These are phyloP conservation scores for Pseudomugil tenellus DNA, from an alignment of 2,797 vertebrate species.

Conservation along the genomic window DNA sequence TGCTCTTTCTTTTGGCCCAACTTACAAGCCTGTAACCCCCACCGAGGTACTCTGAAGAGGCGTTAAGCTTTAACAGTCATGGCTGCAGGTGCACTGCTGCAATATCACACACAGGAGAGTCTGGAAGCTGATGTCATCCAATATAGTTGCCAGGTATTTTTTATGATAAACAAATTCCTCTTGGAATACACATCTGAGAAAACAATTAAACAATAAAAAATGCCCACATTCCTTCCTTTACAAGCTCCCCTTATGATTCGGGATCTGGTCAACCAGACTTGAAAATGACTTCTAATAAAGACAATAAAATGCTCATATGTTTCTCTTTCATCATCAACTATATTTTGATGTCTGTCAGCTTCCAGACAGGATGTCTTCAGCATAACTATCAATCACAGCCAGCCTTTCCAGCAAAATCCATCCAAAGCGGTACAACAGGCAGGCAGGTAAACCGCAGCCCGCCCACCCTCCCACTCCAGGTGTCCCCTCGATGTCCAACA, in stretches of 20 bases:
- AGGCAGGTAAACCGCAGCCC: slow-evolving; percentile 52
- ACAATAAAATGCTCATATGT: background rate
- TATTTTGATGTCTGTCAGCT: slow-evolving; percentile 65
- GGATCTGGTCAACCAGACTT: background rate
- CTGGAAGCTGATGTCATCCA: slow-evolving; percentile 71
- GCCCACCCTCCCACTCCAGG: slow-evolving; percentile 51
- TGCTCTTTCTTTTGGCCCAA: slow-evolving; percentile 32
- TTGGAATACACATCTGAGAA: background rate
- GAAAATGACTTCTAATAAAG: background rate
- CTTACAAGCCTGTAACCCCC: slow-evolving; percentile 20
- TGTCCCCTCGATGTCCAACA: slow-evolving; percentile 45
- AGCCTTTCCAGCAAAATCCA: slow-evolving; percentile 63
- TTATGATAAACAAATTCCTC: slow-evolving; percentile 16
- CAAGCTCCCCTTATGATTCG: background rate
- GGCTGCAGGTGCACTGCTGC: slow-evolving; percentile 69
- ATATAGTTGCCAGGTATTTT: slow-evolving; percentile 62
- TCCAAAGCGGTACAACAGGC: slow-evolving; percentile 55
- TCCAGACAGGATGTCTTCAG: slow-evolving; percentile 62
- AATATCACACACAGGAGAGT: slow-evolving; percentile 59
- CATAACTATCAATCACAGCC: slow-evolving; percentile 65
- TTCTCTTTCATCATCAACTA: slow-evolving; percentile 32
- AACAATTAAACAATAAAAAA: background rate
- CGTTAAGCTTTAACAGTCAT: slow-evolving; percentile 25
- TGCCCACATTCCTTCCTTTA: background rate
- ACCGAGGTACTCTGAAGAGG: slow-evolving; percentile 19